phyloP scores from a whole-genome alignment of 2,797 vertebrate genomes.

The Xiphorhynchus erythropygius region DNA sequence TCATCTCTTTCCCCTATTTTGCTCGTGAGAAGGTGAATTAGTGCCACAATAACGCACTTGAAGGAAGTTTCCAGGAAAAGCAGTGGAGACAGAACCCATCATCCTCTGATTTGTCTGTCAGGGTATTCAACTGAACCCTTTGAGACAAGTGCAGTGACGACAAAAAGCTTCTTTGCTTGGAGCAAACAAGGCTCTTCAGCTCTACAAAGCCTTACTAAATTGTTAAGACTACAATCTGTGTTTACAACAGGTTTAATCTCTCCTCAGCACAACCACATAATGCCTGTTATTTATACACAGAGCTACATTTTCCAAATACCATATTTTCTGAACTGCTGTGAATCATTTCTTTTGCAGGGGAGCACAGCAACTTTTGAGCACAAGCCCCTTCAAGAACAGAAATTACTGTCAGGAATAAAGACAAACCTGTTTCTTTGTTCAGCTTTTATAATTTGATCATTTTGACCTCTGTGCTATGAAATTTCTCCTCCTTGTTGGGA shows the following conservation, averaged over 20 bases:
- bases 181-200: neutral
- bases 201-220: neutral
- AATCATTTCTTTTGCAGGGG: neutral
- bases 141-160: neutral
- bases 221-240: neutral
- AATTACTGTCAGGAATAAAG: neutral
- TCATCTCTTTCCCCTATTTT: neutral
- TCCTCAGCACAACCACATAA: neutral
- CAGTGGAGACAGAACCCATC: neutral
- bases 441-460: neutral
- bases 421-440: accelerated
- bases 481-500: neutral
- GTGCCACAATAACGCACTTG: neutral
- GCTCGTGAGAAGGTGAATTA: neutral
- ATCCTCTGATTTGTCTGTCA: neutral
- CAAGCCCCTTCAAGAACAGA: neutral
- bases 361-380: neutral
- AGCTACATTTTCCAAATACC: neutral
- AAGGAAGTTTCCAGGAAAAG: neutral
- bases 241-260: neutral
- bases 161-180: neutral
- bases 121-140: neutral
- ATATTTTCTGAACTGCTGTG: neutral
- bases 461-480: neutral
- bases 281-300: neutral